phyloP scores from a whole-genome alignment of 2,797 vertebrate genomes.

The Pseudomugil tenellus region DNA sequence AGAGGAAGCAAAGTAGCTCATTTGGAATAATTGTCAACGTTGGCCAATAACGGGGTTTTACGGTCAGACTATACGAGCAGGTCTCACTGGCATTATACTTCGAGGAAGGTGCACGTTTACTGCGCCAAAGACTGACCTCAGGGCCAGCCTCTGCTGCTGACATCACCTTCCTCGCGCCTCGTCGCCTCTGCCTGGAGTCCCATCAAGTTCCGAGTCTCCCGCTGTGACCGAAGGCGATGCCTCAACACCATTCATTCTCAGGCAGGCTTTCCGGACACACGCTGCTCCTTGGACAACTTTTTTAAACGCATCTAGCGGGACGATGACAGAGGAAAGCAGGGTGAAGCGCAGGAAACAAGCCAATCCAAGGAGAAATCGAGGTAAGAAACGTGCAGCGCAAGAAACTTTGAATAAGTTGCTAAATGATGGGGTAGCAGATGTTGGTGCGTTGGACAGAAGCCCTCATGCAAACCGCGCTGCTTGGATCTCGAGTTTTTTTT shows the following conservation, averaged over 20 bases:
- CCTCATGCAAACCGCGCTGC: background rate
- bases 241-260: conserved; percentile 72
- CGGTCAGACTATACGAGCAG: background rate
- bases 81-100: conserved; percentile 1
- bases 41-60: background rate
- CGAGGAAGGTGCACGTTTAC: conserved; percentile 52
- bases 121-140: conserved; percentile 64
- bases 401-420: conserved; percentile 51
- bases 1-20: conserved; percentile 20
- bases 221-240: conserved; percentile 79
- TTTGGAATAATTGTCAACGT: conserved; percentile 14
- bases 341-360: conserved; percentile 86
- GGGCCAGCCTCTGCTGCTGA: conserved; percentile 81
- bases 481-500: background rate
- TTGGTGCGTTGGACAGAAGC: conserved; percentile 21
- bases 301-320: conserved; percentile 25
- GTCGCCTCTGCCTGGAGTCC: conserved; percentile 65
- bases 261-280: conserved; percentile 68
- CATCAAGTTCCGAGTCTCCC: conserved; percentile 75
- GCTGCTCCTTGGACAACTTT: conserved; percentile 56
- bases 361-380: conserved; percentile 85
- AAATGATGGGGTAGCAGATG: conserved; percentile 44
- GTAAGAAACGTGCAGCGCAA: conserved; percentile 64
- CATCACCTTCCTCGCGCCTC: conserved; percentile 77
- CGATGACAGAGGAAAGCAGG: conserved; percentile 83